A percentile compares a stretch with the other conserved stretches of the same genome.
phyloP scores from a whole-genome alignment of 2,888 invertebrate genomes.

The Drosophila eohydei region DNA sequence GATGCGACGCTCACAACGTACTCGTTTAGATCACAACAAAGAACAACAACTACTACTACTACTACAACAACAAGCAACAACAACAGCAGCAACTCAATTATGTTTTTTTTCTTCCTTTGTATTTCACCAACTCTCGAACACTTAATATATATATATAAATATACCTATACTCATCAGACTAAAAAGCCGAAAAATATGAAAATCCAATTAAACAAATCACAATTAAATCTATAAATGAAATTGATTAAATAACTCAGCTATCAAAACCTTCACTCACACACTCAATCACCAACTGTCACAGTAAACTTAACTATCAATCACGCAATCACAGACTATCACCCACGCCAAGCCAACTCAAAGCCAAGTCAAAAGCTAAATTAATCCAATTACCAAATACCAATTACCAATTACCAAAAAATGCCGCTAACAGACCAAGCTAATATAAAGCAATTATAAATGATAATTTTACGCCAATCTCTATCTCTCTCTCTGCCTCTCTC shows the following conservation, averaged over 20 bases:
- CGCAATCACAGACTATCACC: constrained; percentile 63
- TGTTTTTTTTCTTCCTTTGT: constrained; percentile 14
- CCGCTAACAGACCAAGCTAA: constrained; percentile 59
- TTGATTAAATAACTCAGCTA: constrained; percentile 41
- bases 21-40: constrained; percentile 52
- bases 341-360: constrained; percentile 47
- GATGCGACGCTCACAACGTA: constrained; percentile 41
- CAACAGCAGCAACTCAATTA: constrained; percentile 29
- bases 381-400: constrained; percentile 34
- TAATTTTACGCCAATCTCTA: constrained; percentile 48
- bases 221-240: constrained; percentile 33
- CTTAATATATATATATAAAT: constrained; percentile 11
- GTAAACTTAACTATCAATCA: constrained; percentile 70
- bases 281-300: constrained; percentile 54
- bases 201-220: constrained; percentile 35
- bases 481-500: neutral
- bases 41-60: constrained; percentile 18
- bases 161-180: constrained; percentile 25
- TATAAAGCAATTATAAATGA: constrained; percentile 65
- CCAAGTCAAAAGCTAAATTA: constrained; percentile 31
- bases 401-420: constrained; percentile 15
- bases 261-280: constrained; percentile 18
- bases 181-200: constrained; percentile 16
- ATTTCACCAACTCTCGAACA: constrained; percentile 43
- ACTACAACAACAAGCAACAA: constrained; percentile 9